Percentiles rank a stretch among this genome's conserved stretches.
These are phyloP conservation scores for Nyctereutes procyonoides DNA, from an alignment of 2,113 vertebrate genomes.

Conservation along the genomic window DNA sequence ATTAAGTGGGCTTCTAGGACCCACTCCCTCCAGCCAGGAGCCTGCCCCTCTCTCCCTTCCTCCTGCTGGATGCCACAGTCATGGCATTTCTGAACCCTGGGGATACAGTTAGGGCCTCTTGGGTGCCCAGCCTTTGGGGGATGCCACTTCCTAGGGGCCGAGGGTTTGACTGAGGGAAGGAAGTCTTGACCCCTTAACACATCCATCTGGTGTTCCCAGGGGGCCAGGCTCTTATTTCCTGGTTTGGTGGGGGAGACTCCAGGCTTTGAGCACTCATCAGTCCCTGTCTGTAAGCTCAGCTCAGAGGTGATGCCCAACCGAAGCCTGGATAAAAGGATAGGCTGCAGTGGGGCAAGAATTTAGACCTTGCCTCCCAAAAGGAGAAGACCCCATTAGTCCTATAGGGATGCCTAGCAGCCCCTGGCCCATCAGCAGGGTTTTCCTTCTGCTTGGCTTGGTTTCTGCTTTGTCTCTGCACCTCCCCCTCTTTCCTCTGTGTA, in stretches of 20 bases:
- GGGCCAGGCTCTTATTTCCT: not conserved
- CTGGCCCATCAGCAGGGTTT: accelerated
- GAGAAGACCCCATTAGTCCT: not conserved
- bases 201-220: not conserved
- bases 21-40: not conserved
- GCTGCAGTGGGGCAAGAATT: not conserved
- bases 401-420: not conserved
- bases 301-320: not conserved
- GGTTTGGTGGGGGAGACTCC: not conserved
- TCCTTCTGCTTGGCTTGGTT: not conserved
- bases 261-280: not conserved
- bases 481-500: not conserved
- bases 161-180: not conserved
- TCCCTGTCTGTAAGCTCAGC: not conserved
- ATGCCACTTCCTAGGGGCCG: not conserved
- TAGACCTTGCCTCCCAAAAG: not conserved
- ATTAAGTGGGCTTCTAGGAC: constrained; percentile 72
- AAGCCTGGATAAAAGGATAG: not conserved
- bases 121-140: not conserved
- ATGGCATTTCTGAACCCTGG: not conserved
- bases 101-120: not conserved
- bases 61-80: not conserved
- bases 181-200: not conserved
- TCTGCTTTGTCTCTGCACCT: no score
- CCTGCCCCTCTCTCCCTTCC: not conserved